These are phyloP conservation scores for Phenganax stokvisi DNA, from an alignment of 92 coral and sea anemone species.

Conservation along the genomic window DNA sequence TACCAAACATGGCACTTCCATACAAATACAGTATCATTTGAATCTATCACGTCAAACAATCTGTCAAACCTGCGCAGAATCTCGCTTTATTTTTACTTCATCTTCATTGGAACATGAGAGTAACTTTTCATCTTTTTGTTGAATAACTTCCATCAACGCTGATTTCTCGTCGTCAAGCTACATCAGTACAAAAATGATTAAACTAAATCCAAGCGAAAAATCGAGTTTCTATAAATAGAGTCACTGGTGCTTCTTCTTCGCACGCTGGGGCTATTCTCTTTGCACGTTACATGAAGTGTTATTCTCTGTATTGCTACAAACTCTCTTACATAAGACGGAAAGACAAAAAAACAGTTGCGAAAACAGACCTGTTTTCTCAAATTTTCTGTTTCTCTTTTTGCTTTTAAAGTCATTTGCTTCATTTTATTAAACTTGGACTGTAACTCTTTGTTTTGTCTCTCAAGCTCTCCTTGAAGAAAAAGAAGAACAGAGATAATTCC, in stretches of 20 bases:
- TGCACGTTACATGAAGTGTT: too few species aligned
- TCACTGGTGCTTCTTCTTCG: too few species aligned
- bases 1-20: neutral
- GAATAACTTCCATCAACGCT: slow-evolving; percentile 16
- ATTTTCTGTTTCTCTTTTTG: slow-evolving; percentile 82
- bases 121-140: slow-evolving; percentile 24
- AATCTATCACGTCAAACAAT: neutral
- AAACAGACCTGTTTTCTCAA: slow-evolving; percentile 60
- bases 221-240: neutral
- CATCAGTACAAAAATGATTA: neutral
- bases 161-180: slow-evolving; percentile 32
- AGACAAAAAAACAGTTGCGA: neutral
- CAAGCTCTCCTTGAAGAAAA: slow-evolving; percentile 48
- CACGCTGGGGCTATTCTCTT: too few species aligned
- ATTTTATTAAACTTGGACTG: slow-evolving; percentile 72
- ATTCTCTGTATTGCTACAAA: neutral
- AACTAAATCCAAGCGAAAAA: neutral
- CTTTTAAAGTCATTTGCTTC: slow-evolving; percentile 85
- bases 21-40: neutral
- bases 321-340: neutral
- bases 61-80: slow-evolving; percentile 13
- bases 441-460: slow-evolving; percentile 51
- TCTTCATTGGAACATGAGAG: slow-evolving; percentile 12
- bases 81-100: slow-evolving; percentile 1
- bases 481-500: neutral